phyloP scores from a whole-genome alignment of 2,113 vertebrate genomes.

The Cheirogaleus medius region DNA sequence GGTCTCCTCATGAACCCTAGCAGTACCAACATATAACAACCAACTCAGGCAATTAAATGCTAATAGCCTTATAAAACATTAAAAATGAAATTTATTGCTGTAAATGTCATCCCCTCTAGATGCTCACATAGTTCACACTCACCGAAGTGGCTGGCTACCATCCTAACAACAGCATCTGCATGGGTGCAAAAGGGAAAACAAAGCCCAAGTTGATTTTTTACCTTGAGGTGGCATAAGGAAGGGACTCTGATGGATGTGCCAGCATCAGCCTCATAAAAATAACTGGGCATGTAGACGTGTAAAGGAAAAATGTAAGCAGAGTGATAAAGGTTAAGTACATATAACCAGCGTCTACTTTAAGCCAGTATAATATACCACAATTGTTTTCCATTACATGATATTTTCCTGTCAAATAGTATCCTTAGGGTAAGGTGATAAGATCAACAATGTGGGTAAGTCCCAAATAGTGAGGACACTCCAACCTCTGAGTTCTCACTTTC shows the following conservation, averaged over 20 bases:
- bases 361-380: background rate
- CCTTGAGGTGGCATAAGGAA: background rate
- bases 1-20: background rate
- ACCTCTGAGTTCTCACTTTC: background rate
- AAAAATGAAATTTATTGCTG: background rate
- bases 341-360: background rate
- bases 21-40: background rate
- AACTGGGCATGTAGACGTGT: background rate
- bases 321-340: background rate
- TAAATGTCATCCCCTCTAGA: background rate
- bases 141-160: background rate
- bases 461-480: background rate
- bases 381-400: background rate
- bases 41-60: background rate
- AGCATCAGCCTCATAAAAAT: background rate
- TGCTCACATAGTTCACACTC: background rate
- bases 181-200: background rate
- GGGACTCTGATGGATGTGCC: background rate
- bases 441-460: background rate
- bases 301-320: background rate
- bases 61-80: background rate
- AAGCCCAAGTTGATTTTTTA: background rate
- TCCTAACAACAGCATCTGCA: background rate
- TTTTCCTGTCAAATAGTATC: background rate
- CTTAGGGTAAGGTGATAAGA: background rate